phyloP scores from a whole-genome alignment of 2,888 invertebrate species.

The Sthenelais limicola region DNA sequence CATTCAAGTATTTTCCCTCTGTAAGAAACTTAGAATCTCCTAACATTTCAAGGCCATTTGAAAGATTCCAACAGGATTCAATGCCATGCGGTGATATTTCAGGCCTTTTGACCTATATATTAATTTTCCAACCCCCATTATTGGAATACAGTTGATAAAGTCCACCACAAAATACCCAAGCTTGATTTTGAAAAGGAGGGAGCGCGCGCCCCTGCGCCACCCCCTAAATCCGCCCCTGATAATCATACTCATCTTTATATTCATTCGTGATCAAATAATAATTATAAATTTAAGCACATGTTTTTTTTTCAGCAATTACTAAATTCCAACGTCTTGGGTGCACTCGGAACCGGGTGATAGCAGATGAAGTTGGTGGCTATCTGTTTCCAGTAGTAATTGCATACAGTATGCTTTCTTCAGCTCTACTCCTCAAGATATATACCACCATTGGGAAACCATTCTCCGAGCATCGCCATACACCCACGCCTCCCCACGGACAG shows the following conservation, averaged over 20 bases:
- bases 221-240: too few relatives aligned
- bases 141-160: too few relatives aligned
- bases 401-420: slow-evolving; percentile 8
- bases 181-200: too few relatives aligned
- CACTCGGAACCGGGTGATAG: not conserved
- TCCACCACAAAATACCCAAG: too few relatives aligned
- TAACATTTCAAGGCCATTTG: too few relatives aligned
- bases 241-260: not conserved
- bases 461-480: not conserved
- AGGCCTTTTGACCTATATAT: too few relatives aligned
- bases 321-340: slow-evolving; percentile 1
- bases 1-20: too few relatives aligned
- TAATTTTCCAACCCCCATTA: too few relatives aligned
- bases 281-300: not conserved
- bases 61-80: too few relatives aligned
- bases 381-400: slow-evolving; percentile 2
- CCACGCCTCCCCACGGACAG: not conserved
- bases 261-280: not conserved
- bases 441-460: not conserved
- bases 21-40: too few relatives aligned
- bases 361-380: not conserved
- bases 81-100: too few relatives aligned
- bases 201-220: too few relatives aligned
- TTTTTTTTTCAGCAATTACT: not conserved
- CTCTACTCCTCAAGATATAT: not conserved